These are phyloP conservation scores for Chinchilla lanigera DNA, from an alignment of 2,113 vertebrate genomes.

Conservation along the genomic window DNA sequence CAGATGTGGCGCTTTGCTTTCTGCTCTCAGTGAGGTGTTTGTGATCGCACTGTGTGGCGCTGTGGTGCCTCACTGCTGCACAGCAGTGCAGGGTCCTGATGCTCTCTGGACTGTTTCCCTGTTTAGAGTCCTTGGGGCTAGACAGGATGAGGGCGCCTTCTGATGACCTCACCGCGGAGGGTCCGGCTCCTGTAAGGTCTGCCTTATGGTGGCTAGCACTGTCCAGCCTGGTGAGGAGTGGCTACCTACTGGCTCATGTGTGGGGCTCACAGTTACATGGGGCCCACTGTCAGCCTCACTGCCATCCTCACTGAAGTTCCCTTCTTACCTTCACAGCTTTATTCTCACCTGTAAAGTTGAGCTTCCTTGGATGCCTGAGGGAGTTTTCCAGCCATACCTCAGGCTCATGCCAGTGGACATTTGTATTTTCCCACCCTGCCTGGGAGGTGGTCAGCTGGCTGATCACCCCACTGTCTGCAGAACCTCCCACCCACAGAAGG, in stretches of 20 bases:
- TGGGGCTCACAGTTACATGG: background rate
- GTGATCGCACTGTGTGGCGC: background rate
- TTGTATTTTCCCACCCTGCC: background rate
- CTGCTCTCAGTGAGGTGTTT: background rate
- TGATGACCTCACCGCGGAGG: background rate
- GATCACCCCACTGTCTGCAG: too few species aligned
- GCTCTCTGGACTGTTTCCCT: background rate
- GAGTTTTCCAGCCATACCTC: rapidly evolving
- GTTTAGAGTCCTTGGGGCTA: background rate
- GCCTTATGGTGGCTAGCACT: background rate
- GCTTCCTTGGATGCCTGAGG: background rate
- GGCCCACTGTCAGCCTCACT: background rate
- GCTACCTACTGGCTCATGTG: background rate
- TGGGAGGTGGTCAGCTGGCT: background rate
- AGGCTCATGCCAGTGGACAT: background rate
- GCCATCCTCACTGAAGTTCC: background rate
- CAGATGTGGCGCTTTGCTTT: background rate
- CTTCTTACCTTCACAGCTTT: background rate
- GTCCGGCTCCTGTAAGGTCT: background rate
- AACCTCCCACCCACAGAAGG: background rate
- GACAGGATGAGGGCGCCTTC: background rate
- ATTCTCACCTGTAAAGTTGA: background rate
- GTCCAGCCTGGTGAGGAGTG: background rate
- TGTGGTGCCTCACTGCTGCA: rapidly evolving
- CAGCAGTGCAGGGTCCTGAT: background rate